Percentiles rank a stretch among this genome's conserved stretches.
Evolutionary conservation across 2,797 vertebrate species (phyloP).

Genomic region (Sebastes hubbsi): DNA sequence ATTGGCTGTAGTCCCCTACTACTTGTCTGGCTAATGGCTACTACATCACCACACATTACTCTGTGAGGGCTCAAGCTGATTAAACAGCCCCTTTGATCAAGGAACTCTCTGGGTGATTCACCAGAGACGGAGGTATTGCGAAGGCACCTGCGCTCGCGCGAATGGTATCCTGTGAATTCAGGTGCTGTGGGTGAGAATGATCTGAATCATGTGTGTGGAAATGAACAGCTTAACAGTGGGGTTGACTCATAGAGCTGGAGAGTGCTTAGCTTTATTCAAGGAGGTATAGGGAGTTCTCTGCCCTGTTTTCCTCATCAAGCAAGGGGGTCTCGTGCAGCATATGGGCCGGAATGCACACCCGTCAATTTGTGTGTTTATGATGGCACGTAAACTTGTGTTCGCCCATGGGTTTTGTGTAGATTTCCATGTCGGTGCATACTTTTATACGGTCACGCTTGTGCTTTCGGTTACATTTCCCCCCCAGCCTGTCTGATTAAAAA

Average conservation of each 20-base stretch:
- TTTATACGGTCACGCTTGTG: neutral
- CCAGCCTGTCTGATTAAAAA: neutral
- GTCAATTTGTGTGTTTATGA: neutral
- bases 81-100: slow-evolving; percentile 27
- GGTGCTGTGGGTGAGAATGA: neutral
- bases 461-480: neutral
- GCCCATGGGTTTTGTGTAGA: neutral
- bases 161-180: slow-evolving; percentile 19
- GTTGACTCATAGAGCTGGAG: slow-evolving; percentile 12
- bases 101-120: neutral
- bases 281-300: neutral
- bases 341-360: neutral
- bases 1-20: neutral
- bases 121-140: neutral
- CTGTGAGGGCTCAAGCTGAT: slow-evolving; percentile 5
- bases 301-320: slow-evolving; percentile 4
- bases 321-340: neutral
- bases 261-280: slow-evolving; percentile 7
- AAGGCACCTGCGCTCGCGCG: neutral
- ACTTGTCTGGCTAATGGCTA: slow-evolving; percentile 12
- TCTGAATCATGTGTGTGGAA: slow-evolving; percentile 8
- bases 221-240: slow-evolving; percentile 4
- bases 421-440: neutral
- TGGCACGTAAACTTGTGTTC: neutral
- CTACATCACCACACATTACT: slow-evolving; percentile 7